Evolutionary conservation across 2,888 invertebrate species (phyloP).

Genomic region (Amphimallon solstitiale): DNA sequence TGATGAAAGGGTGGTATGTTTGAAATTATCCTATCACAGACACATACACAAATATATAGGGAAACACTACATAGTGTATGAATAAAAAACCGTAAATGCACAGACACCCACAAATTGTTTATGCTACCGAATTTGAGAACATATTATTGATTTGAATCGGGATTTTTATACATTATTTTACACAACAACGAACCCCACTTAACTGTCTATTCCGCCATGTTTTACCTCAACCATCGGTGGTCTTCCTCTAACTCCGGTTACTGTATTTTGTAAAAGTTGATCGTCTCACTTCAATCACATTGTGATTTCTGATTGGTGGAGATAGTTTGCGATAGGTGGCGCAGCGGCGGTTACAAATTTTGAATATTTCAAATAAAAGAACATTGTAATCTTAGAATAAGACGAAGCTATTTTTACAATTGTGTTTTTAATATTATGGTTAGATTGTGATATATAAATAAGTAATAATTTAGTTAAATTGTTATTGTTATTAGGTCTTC

Average conservation of each 20-base stretch:
- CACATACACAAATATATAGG: slow-evolving; percentile 41
- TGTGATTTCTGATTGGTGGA: slow-evolving; percentile 66
- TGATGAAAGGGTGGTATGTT: slow-evolving; percentile 54
- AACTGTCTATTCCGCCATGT: slow-evolving; percentile 57
- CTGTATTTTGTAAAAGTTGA: not conserved
- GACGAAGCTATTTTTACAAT: too few species aligned
- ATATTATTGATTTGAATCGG: slow-evolving; percentile 53
- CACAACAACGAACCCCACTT: slow-evolving; percentile 61
- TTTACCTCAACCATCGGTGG: slow-evolving; percentile 44
- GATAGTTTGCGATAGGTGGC: slow-evolving; percentile 30
- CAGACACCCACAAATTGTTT: slow-evolving; percentile 41
- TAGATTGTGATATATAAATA: too few species aligned
- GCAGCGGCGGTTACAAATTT: not conserved
- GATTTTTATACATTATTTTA: slow-evolving; percentile 51
- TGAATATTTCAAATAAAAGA: too few species aligned
- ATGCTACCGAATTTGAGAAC: slow-evolving; percentile 42
- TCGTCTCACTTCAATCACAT: slow-evolving; percentile 50
- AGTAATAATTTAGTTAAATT: too few species aligned
- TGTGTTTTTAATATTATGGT: too few species aligned
- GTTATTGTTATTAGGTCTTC: too few species aligned
- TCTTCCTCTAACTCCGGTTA: slow-evolving; percentile 24
- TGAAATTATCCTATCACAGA: slow-evolving; percentile 46
- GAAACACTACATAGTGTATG: slow-evolving; percentile 50
- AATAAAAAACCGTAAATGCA: slow-evolving; percentile 41
- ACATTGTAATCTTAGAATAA: too few species aligned